Conservation (phyloP, 2,113 vertebrate species). For the Machaerirhynchus nigripectus region DNA sequence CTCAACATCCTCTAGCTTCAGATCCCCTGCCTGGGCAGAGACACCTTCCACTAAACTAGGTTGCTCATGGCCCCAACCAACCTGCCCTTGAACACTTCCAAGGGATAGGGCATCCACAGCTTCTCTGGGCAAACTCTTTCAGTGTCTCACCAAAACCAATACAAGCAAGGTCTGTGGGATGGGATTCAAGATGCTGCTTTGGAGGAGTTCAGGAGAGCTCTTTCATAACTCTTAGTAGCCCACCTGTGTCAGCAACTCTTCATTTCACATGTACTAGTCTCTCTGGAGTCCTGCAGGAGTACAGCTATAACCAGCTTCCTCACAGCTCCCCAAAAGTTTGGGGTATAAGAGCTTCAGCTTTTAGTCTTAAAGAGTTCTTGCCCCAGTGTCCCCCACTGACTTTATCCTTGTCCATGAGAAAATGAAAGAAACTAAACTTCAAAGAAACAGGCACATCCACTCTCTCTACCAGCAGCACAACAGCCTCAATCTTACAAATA, state of each 20-base stretch:
- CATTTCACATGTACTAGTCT: not conserved
- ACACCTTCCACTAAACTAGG: not conserved
- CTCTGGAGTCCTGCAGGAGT: not conserved
- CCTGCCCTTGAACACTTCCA: not conserved
- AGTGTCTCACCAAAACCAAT: not conserved
- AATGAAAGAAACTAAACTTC: not conserved
- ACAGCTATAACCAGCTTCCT: not conserved
- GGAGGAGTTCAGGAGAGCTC: not conserved
- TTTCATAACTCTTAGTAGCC: rapidly evolving
- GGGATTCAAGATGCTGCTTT: not conserved
- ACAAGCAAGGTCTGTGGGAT: not conserved
- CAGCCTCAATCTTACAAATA: not conserved
- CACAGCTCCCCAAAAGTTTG: not conserved
- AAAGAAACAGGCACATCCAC: not conserved
- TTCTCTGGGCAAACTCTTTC: not conserved
- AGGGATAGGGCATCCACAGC: not conserved
- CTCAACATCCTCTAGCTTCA: not conserved
- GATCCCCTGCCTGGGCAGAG: not conserved
- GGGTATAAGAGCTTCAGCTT: not conserved
- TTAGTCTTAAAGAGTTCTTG: not conserved
- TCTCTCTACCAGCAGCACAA: not conserved
- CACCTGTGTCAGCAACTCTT: not conserved
- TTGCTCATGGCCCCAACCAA: not conserved
- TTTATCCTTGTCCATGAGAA: not conserved
- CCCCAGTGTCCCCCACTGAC: not conserved